Percentiles rank a stretch among this genome's conserved stretches.
phyloP scores from a whole-genome alignment of 2,797 vertebrate species.

The Euthynnus affinis region DNA sequence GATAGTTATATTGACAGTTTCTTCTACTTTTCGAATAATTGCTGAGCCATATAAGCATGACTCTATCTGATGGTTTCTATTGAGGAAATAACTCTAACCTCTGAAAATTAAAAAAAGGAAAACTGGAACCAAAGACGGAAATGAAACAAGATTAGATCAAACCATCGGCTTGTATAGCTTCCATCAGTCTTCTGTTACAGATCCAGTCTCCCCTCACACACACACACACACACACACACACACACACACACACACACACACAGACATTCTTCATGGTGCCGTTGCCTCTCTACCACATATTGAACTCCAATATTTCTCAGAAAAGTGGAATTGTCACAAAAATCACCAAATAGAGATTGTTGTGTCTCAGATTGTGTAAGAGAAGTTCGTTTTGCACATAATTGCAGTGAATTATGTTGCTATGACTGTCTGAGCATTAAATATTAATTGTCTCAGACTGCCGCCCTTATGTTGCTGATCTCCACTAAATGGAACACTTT shows the following conservation, averaged over 20 bases:
- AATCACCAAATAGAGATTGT: neutral
- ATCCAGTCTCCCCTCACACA: neutral
- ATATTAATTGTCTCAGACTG: constrained; percentile 75
- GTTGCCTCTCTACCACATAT: neutral
- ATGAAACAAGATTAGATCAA: constrained; percentile 58
- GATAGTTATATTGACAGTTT: neutral
- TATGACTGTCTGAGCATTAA: constrained; percentile 65
- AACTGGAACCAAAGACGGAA: constrained; percentile 40
- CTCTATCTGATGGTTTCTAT: constrained; percentile 24
- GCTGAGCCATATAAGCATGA: neutral
- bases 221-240: too few relatives aligned
- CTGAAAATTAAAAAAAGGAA: constrained; percentile 60
- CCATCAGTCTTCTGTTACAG: constrained; percentile 44
- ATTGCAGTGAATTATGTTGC: constrained; percentile 63
- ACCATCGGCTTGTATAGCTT: constrained; percentile 21
- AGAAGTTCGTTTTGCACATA: constrained; percentile 59
- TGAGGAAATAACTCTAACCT: constrained; percentile 53
- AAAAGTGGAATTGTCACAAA: constrained; percentile 4
- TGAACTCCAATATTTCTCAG: neutral
- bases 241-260: too few relatives aligned
- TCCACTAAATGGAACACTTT: constrained; percentile 68
- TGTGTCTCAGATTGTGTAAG: constrained; percentile 25
- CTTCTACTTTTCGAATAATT: neutral
- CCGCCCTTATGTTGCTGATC: constrained; percentile 68
- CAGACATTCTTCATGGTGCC: neutral